Conservation (phyloP, 2,888 invertebrate species). For the Flexamia atlantica region DNA sequence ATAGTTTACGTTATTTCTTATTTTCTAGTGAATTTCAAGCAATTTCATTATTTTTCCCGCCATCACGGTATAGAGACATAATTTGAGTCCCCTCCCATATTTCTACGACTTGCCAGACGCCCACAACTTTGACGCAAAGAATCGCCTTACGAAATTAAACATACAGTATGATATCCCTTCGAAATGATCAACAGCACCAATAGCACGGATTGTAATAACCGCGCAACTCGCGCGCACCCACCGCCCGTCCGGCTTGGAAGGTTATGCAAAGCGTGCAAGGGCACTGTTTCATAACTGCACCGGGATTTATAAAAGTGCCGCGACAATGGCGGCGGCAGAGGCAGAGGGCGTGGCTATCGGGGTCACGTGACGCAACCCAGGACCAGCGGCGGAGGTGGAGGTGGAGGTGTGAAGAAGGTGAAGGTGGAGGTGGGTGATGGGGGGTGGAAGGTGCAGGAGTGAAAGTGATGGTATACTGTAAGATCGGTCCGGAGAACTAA, state of each 20-base stretch:
- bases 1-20: too few relatives aligned
- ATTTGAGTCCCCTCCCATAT: too few relatives aligned
- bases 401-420: constrained; percentile 16
- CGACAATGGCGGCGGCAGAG: constrained; percentile 31
- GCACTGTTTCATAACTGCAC: constrained; percentile 15
- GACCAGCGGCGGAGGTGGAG: background rate
- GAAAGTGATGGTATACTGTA: constrained; percentile 4
- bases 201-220: background rate
- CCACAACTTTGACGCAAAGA: too few relatives aligned
- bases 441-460: background rate
- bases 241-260: background rate
- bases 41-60: too few relatives aligned
- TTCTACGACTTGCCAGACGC: too few relatives aligned
- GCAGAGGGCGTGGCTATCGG: constrained; percentile 34
- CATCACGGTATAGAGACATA: too few relatives aligned
- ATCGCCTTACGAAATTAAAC: too few relatives aligned
- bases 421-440: background rate
- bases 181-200: too few relatives aligned
- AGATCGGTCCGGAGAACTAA: background rate
- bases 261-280: constrained; percentile 28
- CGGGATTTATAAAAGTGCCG: constrained; percentile 34
- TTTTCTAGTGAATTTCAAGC: too few relatives aligned
- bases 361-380: constrained; percentile 19
- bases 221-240: background rate
- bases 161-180: too few relatives aligned